A percentile compares a stretch with the other conserved stretches of the same genome.
These are phyloP conservation scores for Monarcha castaneiventris DNA, from an alignment of 2,113 vertebrate species.

Conservation along the genomic window DNA sequence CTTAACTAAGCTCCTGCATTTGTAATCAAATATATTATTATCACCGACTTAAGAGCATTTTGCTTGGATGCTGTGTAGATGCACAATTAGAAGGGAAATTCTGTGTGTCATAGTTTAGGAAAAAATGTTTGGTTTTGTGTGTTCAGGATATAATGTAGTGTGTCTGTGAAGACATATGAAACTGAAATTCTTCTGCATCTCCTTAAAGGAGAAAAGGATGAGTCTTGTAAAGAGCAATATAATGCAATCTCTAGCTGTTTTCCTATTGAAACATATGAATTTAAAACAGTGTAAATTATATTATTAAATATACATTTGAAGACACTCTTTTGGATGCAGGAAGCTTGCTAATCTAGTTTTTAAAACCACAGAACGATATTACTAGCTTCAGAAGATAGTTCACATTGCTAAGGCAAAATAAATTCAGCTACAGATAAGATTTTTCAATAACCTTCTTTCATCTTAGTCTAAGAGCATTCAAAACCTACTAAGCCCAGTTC, in stretches of 20 bases:
- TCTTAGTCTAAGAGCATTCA: not conserved
- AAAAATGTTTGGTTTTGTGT: not conserved
- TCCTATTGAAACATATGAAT: not conserved
- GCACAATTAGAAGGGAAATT: not conserved
- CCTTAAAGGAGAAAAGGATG: not conserved
- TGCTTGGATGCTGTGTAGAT: not conserved
- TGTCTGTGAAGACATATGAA: not conserved
- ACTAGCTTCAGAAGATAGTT: not conserved
- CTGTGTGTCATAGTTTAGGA: not conserved
- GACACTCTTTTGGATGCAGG: not conserved
- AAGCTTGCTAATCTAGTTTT: not conserved
- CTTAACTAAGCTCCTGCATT: not conserved
- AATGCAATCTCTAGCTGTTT: not conserved
- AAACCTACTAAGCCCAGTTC: not conserved
- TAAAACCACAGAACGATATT: not conserved
- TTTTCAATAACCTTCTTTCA: not conserved
- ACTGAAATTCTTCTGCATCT: not conserved
- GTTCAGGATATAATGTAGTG: not conserved
- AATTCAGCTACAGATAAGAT: not conserved
- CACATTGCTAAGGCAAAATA: not conserved
- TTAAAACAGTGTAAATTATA: not conserved
- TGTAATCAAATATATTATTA: constrained; percentile 10
- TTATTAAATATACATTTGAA: not conserved
- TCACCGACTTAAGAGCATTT: not conserved
- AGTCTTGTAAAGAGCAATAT: not conserved